phyloP scores from a whole-genome alignment of 2,888 invertebrate genomes.

The Drosophila mettleri region DNA sequence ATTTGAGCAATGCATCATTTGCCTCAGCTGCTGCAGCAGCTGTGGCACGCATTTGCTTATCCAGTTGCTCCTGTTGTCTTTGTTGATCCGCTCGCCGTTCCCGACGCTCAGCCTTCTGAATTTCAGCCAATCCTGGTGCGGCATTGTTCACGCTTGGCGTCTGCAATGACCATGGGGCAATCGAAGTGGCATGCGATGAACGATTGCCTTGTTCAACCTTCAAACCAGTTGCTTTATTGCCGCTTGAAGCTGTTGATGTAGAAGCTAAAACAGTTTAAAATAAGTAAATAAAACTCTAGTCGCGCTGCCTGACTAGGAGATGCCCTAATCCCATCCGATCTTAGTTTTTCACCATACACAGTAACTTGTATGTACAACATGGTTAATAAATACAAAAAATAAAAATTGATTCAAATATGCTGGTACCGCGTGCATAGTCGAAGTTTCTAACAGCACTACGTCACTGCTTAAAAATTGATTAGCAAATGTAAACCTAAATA shows the following conservation, averaged over 20 bases:
- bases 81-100: constrained; percentile 84
- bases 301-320: no score
- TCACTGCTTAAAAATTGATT: no score
- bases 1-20: constrained; percentile 81
- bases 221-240: constrained; percentile 20
- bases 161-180: constrained; percentile 84
- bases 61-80: constrained; percentile 82
- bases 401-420: no score
- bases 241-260: not conserved
- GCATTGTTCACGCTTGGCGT: constrained; percentile 69
- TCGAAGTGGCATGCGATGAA: constrained; percentile 61
- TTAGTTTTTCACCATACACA: no score
- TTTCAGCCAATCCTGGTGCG: constrained; percentile 86
- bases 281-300: no score
- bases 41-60: constrained; percentile 79
- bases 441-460: no score
- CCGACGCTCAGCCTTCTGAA: constrained; percentile 85
- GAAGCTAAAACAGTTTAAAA: not conserved
- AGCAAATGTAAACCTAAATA: no score
- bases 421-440: no score
- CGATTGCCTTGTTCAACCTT: constrained; percentile 38
- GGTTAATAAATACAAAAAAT: no score
- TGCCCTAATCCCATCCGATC: no score
- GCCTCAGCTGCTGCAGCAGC: constrained; percentile 76
- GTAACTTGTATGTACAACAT: no score